Conservation (phyloP, 2,113 vertebrate genomes). For the Thinocorus orbignyianus region DNA sequence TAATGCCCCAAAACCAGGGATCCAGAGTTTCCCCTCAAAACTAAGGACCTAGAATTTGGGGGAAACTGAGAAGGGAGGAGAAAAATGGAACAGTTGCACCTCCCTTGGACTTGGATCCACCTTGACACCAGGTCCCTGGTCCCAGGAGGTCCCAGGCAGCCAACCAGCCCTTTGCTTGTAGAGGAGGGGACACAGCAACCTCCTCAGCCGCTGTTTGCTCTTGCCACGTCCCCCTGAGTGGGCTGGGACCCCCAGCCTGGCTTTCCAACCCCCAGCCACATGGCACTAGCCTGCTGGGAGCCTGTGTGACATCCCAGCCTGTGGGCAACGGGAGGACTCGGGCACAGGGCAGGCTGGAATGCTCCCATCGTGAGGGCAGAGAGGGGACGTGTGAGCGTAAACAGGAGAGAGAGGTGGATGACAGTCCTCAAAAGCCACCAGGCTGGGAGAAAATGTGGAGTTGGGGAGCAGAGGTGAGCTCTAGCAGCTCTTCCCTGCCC, state of each 20-base stretch:
- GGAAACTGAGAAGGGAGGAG: neutral
- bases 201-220: neutral
- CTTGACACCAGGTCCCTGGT: neutral
- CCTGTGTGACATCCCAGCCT: neutral
- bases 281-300: neutral
- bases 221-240: accelerated
- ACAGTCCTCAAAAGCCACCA: neutral
- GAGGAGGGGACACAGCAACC: neutral
- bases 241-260: neutral
- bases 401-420: neutral
- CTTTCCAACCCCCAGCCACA: neutral
- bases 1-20: neutral
- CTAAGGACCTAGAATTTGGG: neutral
- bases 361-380: accelerated
- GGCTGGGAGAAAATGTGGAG: conserved; percentile 4
- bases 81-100: neutral
- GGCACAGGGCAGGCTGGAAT: neutral
- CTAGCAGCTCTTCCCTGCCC: conserved; percentile 16
- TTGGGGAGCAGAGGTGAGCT: neutral
- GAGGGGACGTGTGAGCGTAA: neutral
- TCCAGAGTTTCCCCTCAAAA: neutral
- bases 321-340: accelerated
- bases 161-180: neutral
- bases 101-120: neutral
- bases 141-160: neutral